Evolutionary conservation across 2,888 invertebrate genomes (phyloP).

Genomic region (Synergus gifuensis): DNA sequence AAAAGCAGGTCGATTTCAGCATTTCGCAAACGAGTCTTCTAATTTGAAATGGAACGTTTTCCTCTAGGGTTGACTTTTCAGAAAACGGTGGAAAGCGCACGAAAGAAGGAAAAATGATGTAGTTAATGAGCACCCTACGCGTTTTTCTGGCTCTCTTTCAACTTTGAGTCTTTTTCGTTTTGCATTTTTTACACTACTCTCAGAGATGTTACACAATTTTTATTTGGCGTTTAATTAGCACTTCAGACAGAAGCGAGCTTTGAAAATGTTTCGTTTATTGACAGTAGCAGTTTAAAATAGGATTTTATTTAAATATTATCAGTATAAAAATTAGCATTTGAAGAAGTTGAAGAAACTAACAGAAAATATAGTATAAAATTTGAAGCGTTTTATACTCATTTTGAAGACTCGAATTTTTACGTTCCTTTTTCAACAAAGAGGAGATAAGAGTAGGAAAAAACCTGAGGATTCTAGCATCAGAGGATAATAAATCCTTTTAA

Average conservation of each 20-base stretch:
- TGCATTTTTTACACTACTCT: background rate
- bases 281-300: background rate
- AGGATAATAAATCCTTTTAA: conserved; percentile 15
- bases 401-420: background rate
- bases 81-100: background rate
- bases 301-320: background rate
- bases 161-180: background rate
- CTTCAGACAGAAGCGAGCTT: background rate
- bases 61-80: background rate
- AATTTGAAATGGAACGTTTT: background rate
- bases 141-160: background rate
- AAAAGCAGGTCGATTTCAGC: background rate
- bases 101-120: background rate
- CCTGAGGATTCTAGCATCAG: background rate
- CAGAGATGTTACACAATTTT: conserved; percentile 2
- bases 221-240: conserved; percentile 2
- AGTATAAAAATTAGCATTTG: background rate
- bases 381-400: background rate
- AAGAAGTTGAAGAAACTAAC: background rate
- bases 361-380: background rate
- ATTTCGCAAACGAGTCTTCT: background rate
- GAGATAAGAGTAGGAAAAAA: background rate
- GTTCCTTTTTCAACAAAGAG: background rate
- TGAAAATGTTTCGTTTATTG: background rate
- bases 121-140: background rate